Base-by-base conservation (phyloP, 2,113 vertebrate species). In the Ceyx cyanopectus region DNA sequence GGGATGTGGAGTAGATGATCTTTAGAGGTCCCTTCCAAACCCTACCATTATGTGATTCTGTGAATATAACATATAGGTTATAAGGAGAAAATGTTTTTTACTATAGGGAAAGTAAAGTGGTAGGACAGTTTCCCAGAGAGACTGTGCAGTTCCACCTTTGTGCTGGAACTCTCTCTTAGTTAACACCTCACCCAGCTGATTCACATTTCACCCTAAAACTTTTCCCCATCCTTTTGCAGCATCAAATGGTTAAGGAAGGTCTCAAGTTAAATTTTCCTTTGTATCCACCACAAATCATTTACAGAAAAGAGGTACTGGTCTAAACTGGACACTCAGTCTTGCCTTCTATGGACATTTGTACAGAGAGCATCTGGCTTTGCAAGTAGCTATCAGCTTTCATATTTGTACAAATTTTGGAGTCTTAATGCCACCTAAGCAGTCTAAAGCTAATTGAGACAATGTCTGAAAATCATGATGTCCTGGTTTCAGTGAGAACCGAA, bases 51-150 rank as follows among this genome's bases (percentile, higher is more conserved):
- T 48, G 46, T 6, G 10, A 48, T 48, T 22, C 46, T 22, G 46
- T 48, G 46, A 48, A 74, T 62, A 50, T 51, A 4, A 46, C 9
- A 32, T 32, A 57, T 5, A n/a, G 10, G 4, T 48, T 81, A 23
- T 29, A 53, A 4, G 1, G 15, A 70, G 4, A 89, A 78, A 69
- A 0, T 0, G 6, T 80, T 69, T 48, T n/a, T 54, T 53, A 50
- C 6, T 57, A 0, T 54, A 18, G 81, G 15, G 5, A 57, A 7
- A 46, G 12, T 37, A 13, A 78, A 70, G 18, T 0, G 0, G 8
- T 78, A 6, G 4, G 6, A 17, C 13, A 30, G 8, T 45, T 84
- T 91, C 23, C 7, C 7, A 37, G 26, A 63, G 6, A 66, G 4
- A 34, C 17, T 27, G 5, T 30, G 13, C 5, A n/a, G 10, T 34